A percentile compares a stretch with the other conserved stretches of the same genome.
Conservation (phyloP, 2,888 invertebrate species). For the Drosophila imparisetae region DNA sequence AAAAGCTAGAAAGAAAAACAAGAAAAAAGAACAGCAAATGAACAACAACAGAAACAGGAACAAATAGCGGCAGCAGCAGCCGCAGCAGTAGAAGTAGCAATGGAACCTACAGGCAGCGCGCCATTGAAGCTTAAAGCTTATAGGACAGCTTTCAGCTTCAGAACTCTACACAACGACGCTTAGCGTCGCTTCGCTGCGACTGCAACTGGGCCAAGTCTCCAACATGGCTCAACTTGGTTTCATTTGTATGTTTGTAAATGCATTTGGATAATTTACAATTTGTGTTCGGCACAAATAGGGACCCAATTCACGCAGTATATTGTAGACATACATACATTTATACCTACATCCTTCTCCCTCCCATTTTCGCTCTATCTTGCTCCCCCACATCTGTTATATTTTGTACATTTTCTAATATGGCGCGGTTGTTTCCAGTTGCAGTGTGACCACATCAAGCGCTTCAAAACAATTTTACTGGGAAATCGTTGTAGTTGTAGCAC, state of each 20-base stretch:
- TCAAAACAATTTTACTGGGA: slow-evolving; percentile 28
- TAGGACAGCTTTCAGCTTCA: slow-evolving; percentile 57
- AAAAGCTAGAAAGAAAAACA: slow-evolving; percentile 17
- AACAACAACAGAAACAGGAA: slow-evolving; percentile 28
- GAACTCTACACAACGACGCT: slow-evolving; percentile 37
- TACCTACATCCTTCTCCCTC: not conserved
- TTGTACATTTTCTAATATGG: slow-evolving; percentile 4
- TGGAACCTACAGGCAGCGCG: slow-evolving; percentile 40
- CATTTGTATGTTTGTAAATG: slow-evolving; percentile 38
- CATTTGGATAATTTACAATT: slow-evolving; percentile 43
- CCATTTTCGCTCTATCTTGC: not conserved
- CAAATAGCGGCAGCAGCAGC: slow-evolving; percentile 21
- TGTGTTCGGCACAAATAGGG: slow-evolving; percentile 4
- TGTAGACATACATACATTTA: slow-evolving; percentile 7
- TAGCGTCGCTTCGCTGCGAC: slow-evolving; percentile 29
- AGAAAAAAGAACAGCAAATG: slow-evolving; percentile 24
- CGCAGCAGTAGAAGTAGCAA: slow-evolving; percentile 15
- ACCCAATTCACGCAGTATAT: slow-evolving; percentile 5
- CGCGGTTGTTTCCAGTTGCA: slow-evolving; percentile 33
- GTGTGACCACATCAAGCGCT: slow-evolving; percentile 36
- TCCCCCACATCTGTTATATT: slow-evolving; percentile 16
- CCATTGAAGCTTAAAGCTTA: slow-evolving; percentile 53
- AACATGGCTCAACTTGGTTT: slow-evolving; percentile 44
- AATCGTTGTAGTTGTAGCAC: slow-evolving; percentile 2
- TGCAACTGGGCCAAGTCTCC: slow-evolving; percentile 61